Evolutionary conservation across 1,140 invertebrate genomes (phyloP).

Genomic region (Lepidostoma basale): DNA sequence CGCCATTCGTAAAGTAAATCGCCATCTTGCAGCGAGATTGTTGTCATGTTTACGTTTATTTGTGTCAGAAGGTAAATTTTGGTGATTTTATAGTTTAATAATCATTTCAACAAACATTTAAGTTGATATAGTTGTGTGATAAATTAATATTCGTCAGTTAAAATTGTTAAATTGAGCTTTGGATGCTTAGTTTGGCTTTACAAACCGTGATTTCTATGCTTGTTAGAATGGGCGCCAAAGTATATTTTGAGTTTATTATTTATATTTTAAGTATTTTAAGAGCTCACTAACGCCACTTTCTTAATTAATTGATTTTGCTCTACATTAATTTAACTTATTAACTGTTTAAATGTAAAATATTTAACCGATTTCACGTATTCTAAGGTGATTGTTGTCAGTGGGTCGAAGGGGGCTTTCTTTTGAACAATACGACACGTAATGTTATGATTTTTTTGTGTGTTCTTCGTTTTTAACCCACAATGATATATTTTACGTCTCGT

Average conservation of each 20-base stretch:
- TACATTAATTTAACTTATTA: too few species aligned
- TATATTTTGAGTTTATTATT: slow-evolving; percentile 42
- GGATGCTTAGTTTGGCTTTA: slow-evolving; percentile 10
- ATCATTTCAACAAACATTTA: background rate
- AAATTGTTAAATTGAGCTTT: background rate
- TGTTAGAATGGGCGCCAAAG: slow-evolving; percentile 59
- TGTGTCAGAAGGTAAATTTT: slow-evolving; percentile 54
- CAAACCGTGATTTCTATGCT: slow-evolving; percentile 28
- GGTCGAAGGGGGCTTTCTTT: slow-evolving; percentile 48
- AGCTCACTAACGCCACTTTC: background rate
- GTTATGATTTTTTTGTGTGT: background rate
- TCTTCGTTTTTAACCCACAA: background rate
- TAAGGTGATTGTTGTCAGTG: background rate
- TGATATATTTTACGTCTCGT: too few species aligned
- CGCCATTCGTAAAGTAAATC: slow-evolving; percentile 39
- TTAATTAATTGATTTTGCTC: too few species aligned
- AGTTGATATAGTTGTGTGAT: background rate
- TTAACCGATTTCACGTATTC: background rate
- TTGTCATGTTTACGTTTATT: slow-evolving; percentile 62
- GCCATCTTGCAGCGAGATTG: slow-evolving; percentile 61
- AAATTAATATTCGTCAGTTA: background rate
- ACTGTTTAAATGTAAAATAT: too few species aligned
- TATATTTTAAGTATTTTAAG: background rate
- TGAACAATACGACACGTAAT: slow-evolving; percentile 10
- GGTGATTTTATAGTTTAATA: background rate